Conservation (phyloP, 1,140 invertebrate genomes). For the Caerostris extrusa region DNA sequence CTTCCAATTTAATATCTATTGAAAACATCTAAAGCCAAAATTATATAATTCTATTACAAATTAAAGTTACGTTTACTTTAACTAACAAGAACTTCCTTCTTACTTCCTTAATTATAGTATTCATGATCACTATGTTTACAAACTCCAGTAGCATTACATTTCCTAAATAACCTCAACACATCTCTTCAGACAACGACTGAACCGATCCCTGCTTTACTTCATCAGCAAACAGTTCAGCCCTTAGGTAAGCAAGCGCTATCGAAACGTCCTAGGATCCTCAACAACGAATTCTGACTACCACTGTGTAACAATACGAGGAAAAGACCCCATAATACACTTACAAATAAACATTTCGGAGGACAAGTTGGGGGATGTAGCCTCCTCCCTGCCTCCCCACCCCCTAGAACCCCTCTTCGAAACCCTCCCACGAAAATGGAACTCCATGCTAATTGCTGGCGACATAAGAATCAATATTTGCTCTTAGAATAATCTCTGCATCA, state of each 20-base stretch:
- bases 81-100: not conserved
- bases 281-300: constrained; percentile 37
- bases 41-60: not conserved
- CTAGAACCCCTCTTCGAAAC: not conserved
- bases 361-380: not conserved
- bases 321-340: constrained; percentile 40
- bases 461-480: constrained; percentile 77
- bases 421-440: constrained; percentile 69
- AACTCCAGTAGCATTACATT: not conserved
- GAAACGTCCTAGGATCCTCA: not conserved
- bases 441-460: constrained; percentile 72
- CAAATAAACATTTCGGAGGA: constrained; percentile 67
- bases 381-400: not conserved
- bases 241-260: constrained; percentile 21
- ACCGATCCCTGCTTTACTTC: not conserved
- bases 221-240: not conserved
- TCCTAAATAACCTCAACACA: not conserved
- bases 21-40: too few species aligned
- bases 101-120: not conserved
- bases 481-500: constrained; percentile 72
- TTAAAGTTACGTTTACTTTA: not conserved
- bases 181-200: not conserved
- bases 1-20: too few species aligned
- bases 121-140: constrained; percentile 6
- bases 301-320: constrained; percentile 43